A percentile compares a stretch with the other conserved stretches of the same genome.
phyloP scores from a whole-genome alignment of 2,797 vertebrate genomes.

The Sebastolobus altivelis region DNA sequence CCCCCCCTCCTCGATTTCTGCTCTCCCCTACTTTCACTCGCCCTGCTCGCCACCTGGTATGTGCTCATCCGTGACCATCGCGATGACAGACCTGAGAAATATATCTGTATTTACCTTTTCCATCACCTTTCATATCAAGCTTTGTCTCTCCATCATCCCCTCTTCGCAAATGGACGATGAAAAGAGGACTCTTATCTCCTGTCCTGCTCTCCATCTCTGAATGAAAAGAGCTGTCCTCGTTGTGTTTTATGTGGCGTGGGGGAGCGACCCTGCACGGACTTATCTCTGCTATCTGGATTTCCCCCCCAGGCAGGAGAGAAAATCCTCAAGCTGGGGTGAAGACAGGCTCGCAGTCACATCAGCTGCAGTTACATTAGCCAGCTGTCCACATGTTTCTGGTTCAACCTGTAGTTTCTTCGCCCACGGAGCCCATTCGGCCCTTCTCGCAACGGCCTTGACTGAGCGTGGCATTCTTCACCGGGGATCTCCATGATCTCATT shows the following conservation, averaged over 20 bases:
- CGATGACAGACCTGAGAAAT: constrained; percentile 61
- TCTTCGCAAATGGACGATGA: constrained; percentile 12
- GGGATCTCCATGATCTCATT: constrained; percentile 55
- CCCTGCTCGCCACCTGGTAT: constrained; percentile 64
- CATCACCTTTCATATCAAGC: not conserved
- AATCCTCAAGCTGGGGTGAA: constrained; percentile 23
- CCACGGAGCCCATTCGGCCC: constrained; percentile 12
- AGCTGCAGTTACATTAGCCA: constrained; percentile 51
- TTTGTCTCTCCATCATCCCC: constrained; percentile 13
- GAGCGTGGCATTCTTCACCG: constrained; percentile 36
- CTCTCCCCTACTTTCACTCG: constrained; percentile 47
- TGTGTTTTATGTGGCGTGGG: constrained; percentile 34
- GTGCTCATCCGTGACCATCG: constrained; percentile 46
- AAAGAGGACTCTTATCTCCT: constrained; percentile 47
- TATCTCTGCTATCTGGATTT: constrained; percentile 39
- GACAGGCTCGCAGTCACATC: constrained; percentile 32
- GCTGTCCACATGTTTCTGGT: constrained; percentile 53
- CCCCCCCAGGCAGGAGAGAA: constrained; percentile 35
- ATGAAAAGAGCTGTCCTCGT: constrained; percentile 51
- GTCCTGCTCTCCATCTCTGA: constrained; percentile 22
- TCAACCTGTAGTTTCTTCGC: constrained; percentile 19
- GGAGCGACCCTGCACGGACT: constrained; percentile 21
- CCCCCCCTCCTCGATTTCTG: constrained; percentile 31
- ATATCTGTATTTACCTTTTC: constrained; percentile 28
- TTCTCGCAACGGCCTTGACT: constrained; percentile 24